phyloP scores from a whole-genome alignment of 2,888 invertebrate species.

The Embidobia sp. region DNA sequence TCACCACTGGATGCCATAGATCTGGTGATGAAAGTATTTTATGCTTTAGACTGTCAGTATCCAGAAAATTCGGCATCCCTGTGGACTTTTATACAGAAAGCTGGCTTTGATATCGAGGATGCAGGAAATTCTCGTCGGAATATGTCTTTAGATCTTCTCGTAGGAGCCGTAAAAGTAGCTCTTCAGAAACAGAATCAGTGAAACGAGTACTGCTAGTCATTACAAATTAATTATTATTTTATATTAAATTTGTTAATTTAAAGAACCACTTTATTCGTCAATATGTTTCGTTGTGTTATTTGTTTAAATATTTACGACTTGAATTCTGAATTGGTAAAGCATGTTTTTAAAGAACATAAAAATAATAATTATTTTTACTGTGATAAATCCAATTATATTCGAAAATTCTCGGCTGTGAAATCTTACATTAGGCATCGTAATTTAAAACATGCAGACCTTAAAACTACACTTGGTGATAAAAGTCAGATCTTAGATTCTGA shows the following conservation, averaged over 20 bases:
- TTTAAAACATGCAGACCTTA: background rate
- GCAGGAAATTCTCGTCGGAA: background rate
- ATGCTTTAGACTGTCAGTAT: constrained; percentile 20
- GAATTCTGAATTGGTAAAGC: background rate
- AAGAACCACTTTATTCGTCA: background rate
- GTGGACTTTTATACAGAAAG: constrained; percentile 19
- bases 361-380: constrained; percentile 7
- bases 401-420: constrained; percentile 8
- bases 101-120: constrained; percentile 5
- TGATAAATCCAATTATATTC: background rate
- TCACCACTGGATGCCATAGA: constrained; percentile 16
- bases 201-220: no score
- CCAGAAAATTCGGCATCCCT: constrained; percentile 7
- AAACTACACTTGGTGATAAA: no score
- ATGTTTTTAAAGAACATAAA: background rate
- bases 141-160: background rate
- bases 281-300: constrained; percentile 4
- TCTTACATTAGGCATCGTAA: constrained; percentile 5
- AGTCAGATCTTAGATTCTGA: background rate
- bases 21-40: constrained; percentile 20
- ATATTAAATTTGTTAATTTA: no score
- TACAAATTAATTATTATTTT: no score
- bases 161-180: background rate
- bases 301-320: background rate
- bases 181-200: no score